Conservation (phyloP, 2,888 invertebrate genomes). For the Conchocele bisecta region DNA sequence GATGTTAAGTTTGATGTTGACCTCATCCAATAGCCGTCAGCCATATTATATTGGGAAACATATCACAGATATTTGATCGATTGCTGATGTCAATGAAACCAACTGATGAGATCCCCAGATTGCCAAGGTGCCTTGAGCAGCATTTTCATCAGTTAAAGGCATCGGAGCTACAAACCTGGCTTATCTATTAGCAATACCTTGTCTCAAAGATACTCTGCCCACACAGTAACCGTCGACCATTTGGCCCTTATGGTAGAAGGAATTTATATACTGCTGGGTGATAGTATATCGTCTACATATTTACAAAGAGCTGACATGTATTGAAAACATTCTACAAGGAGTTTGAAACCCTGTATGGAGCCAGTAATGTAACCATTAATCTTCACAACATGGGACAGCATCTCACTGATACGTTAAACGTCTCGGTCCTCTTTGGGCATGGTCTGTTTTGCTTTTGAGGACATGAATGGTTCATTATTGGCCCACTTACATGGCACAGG, state of each 20-base stretch:
- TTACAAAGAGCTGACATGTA: too few species aligned
- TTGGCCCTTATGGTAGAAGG: neutral
- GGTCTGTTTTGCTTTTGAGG: too few species aligned
- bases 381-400: neutral
- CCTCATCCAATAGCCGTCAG: neutral
- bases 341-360: neutral
- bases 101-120: conserved; percentile 4
- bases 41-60: neutral
- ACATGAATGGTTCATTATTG: too few species aligned
- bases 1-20: neutral
- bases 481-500: too few species aligned
- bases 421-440: neutral
- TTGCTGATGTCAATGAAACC: neutral
- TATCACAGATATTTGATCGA: neutral
- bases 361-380: too few species aligned
- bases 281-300: too few species aligned
- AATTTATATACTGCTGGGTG: conserved; percentile 7
- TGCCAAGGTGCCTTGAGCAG: neutral
- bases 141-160: neutral
- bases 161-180: conserved; percentile 13
- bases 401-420: neutral
- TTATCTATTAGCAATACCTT: conserved; percentile 3
- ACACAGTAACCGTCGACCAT: neutral
- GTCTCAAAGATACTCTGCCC: neutral
- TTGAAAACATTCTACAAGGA: too few species aligned